Evolutionary conservation across 2,113 vertebrate genomes (phyloP).

Genomic region (Macaca nemestrina): DNA sequence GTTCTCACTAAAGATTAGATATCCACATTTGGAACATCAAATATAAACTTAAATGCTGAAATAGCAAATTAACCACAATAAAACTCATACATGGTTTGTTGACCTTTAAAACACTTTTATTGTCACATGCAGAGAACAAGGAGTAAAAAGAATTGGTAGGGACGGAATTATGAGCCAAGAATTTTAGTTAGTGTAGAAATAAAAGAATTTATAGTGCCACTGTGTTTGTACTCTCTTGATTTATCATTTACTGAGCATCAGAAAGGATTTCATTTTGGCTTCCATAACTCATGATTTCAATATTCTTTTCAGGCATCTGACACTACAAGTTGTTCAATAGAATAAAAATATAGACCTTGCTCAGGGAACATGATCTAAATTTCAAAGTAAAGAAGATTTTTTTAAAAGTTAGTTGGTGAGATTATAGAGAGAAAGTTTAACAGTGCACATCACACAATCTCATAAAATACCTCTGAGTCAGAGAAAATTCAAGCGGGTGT

Average conservation of each 20-base stretch:
- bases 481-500: not conserved
- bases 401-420: not conserved
- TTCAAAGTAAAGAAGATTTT: conserved; percentile 32
- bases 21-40: not conserved
- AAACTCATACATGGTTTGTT: not conserved
- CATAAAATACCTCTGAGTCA: conserved; percentile 54
- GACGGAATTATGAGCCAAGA: not conserved
- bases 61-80: not conserved
- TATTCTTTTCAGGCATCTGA: conserved; percentile 50
- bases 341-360: conserved; percentile 45
- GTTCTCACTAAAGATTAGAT: not conserved
- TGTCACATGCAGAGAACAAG: not conserved
- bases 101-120: not conserved
- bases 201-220: not conserved
- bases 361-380: conserved; percentile 18
- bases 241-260: conserved; percentile 27
- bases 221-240: not conserved
- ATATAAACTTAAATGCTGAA: not conserved
- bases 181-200: conserved; percentile 36
- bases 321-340: conserved; percentile 34
- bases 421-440: conserved; percentile 39
- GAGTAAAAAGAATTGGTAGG: not conserved
- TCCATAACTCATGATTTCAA: conserved; percentile 42
- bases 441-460: not conserved
- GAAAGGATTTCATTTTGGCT: conserved; percentile 32